These are phyloP conservation scores for Chondrosia reniformis DNA, from an alignment of 37 sponge, comb jelly and placozoan genomes.

Conservation along the genomic window DNA sequence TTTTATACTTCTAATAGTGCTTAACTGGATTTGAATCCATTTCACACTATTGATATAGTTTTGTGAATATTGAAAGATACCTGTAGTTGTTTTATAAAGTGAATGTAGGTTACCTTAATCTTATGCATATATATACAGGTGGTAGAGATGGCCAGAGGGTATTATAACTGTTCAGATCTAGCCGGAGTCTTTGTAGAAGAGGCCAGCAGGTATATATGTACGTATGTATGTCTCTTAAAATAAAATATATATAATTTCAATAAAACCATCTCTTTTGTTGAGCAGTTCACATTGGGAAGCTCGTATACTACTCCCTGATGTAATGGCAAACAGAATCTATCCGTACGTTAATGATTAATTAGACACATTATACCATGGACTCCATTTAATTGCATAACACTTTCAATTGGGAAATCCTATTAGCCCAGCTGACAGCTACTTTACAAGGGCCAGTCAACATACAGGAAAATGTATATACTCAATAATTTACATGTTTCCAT, in stretches of 20 bases:
- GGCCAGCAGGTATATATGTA: neutral
- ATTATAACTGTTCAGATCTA: neutral
- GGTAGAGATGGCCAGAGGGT: neutral
- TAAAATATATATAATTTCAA: neutral
- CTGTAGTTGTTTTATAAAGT: neutral
- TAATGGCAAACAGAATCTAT: conserved; percentile 4
- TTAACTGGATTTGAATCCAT: neutral
- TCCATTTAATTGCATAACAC: too few species aligned
- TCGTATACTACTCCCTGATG: conserved; percentile 6
- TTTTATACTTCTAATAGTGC: neutral
- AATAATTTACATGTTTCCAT: too few species aligned
- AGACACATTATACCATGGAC: too few species aligned
- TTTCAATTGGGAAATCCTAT: too few species aligned
- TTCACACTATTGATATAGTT: neutral
- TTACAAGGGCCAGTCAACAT: too few species aligned
- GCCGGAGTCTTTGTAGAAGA: neutral
- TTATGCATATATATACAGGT: neutral
- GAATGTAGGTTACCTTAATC: neutral
- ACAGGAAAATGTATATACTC: too few species aligned
- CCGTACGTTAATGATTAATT: neutral
- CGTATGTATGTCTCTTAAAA: too few species aligned
- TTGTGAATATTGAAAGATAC: neutral
- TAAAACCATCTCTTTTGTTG: neutral
- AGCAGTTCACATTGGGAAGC: conserved; percentile 24
- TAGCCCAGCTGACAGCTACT: too few species aligned